Percentiles rank a stretch among this genome's conserved stretches.
Conservation (phyloP, 2,888 invertebrate genomes). For the Oligia strigilis region DNA sequence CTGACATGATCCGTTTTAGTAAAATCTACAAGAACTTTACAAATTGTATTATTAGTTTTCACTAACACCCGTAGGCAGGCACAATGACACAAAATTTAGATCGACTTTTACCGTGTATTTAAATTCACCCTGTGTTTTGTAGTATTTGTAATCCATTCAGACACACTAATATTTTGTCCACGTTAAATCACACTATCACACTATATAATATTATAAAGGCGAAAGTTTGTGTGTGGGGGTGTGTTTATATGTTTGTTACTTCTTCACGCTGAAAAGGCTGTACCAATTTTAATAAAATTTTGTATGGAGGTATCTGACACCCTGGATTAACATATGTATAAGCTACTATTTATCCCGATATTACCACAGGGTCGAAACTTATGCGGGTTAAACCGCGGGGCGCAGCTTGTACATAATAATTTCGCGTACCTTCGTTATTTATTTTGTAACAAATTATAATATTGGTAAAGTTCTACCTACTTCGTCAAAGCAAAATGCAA, state of each 20-base stretch:
- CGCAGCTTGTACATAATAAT: neutral
- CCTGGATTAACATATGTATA: too few species aligned
- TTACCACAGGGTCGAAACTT: too few species aligned
- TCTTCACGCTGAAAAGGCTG: too few species aligned
- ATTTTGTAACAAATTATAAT: neutral
- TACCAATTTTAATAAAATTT: too few species aligned
- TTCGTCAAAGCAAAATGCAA: slow-evolving; percentile 26
- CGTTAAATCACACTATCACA: neutral
- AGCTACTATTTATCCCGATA: too few species aligned
- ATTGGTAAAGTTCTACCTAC: neutral
- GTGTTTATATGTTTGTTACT: too few species aligned
- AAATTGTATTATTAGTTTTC: neutral
- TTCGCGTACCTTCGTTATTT: neutral
- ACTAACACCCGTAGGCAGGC: neutral
- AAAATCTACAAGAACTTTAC: slow-evolving; percentile 1
- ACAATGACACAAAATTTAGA: neutral
- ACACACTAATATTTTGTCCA: neutral
- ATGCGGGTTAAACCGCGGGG: too few species aligned
- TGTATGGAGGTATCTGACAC: too few species aligned
- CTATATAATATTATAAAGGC: too few species aligned
- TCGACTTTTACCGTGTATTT: neutral
- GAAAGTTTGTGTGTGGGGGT: too few species aligned
- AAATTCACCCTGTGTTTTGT: neutral
- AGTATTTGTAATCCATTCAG: neutral
- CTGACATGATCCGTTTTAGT: neutral